Evolutionary conservation across 2,888 invertebrate species (phyloP).

Genomic region (Aphodius sticticus): DNA sequence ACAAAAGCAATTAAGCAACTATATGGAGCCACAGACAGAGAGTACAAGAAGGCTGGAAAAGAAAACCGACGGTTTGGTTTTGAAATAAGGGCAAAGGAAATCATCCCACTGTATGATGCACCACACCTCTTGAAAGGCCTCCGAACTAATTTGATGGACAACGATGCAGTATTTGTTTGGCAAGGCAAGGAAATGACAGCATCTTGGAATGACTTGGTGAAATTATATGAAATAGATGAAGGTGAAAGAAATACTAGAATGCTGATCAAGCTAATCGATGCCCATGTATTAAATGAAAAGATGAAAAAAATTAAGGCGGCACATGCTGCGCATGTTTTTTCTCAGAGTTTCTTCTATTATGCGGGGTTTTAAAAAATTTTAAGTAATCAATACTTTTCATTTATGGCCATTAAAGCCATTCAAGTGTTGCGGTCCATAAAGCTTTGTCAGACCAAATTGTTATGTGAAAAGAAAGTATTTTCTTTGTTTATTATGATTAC

Average conservation of each 20-base stretch:
- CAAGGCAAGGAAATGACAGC: conserved; percentile 19
- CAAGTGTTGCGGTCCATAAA: conserved; percentile 31
- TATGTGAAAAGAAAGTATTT: no score
- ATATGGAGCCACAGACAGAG: conserved; percentile 6
- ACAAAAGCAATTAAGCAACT: conserved; percentile 34
- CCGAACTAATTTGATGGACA: conserved; percentile 30
- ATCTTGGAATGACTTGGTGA: conserved; percentile 28
- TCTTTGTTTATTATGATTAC: no score
- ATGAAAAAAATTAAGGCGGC: conserved; percentile 37
- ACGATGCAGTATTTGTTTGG: conserved; percentile 19
- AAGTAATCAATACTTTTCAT: not conserved
- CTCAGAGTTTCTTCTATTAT: conserved; percentile 31
- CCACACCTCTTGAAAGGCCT: conserved; percentile 37
- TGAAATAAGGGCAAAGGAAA: conserved; percentile 24
- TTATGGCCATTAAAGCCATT: conserved; percentile 15
- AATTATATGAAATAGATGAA: conserved; percentile 33
- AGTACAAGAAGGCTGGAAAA: not conserved
- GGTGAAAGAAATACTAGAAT: conserved; percentile 26
- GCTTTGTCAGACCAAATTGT: conserved; percentile 11
- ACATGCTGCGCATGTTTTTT: conserved; percentile 34
- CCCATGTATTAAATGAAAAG: conserved; percentile 33
- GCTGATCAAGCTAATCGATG: conserved; percentile 30
- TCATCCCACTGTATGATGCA: conserved; percentile 34
- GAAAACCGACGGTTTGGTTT: conserved; percentile 24
- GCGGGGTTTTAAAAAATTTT: conserved; percentile 26